A percentile compares a stretch with the other conserved stretches of the same genome.
Conservation (phyloP, 2,113 vertebrate species). For the Trachemys scripta region DNA sequence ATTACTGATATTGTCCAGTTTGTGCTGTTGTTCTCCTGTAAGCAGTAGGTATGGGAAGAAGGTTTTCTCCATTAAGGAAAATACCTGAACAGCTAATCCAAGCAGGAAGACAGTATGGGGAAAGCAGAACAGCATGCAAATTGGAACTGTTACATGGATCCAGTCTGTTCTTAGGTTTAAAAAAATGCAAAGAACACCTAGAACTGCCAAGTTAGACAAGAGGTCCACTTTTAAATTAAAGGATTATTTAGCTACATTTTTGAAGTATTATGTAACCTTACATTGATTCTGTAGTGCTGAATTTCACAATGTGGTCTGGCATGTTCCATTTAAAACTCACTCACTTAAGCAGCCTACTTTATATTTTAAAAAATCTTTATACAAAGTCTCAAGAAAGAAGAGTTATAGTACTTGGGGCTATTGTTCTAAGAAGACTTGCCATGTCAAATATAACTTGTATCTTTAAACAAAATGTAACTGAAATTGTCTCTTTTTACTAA, state of each 20-base stretch:
- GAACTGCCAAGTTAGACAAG: not conserved
- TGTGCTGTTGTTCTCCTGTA: not conserved
- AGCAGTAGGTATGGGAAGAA: not conserved
- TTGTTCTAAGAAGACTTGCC: slow-evolving; percentile 47
- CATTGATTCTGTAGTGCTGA: not conserved
- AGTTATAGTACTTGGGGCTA: slow-evolving; percentile 28
- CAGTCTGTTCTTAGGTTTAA: not conserved
- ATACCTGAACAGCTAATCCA: not conserved
- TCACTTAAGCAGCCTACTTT: not conserved
- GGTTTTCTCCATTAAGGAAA: not conserved
- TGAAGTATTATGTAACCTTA: not conserved
- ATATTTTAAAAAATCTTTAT: slow-evolving; percentile 10
- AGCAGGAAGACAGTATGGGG: not conserved
- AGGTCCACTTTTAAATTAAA: not conserved
- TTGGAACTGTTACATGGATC: not conserved
- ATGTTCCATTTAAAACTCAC: not conserved
- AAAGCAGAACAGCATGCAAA: not conserved
- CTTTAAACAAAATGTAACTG: slow-evolving; percentile 59
- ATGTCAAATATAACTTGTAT: slow-evolving; percentile 32
- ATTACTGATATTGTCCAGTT: not conserved
- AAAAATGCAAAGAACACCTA: not conserved
- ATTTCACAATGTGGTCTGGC: not conserved
- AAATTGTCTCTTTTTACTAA: slow-evolving; percentile 65
- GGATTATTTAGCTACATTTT: not conserved
- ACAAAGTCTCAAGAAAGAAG: slow-evolving; percentile 37